phyloP scores from a whole-genome alignment of 2,888 invertebrate species.

The Endotricha flammealis region DNA sequence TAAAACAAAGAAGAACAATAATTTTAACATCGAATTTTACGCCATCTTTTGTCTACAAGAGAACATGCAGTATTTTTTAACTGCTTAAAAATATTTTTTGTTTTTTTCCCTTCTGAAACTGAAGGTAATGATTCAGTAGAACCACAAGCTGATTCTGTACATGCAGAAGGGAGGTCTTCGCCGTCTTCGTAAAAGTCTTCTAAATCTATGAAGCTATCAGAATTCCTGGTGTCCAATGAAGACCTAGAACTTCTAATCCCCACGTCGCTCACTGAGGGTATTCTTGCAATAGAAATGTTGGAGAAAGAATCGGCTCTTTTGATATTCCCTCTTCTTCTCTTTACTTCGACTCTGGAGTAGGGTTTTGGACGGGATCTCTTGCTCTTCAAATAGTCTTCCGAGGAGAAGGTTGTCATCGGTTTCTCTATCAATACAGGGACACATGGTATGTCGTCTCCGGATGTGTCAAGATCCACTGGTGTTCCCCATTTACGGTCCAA shows the following conservation, averaged over 20 bases:
- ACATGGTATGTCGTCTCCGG: constrained; percentile 29
- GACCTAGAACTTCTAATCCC: constrained; percentile 20
- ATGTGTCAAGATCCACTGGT: constrained; percentile 40
- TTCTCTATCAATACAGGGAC: constrained; percentile 38
- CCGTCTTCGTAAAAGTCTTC: constrained; percentile 1
- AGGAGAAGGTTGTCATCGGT: constrained; percentile 43
- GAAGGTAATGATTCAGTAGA: neutral
- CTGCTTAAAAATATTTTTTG: neutral
- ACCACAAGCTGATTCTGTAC: too few relatives aligned
- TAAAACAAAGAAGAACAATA: too few relatives aligned
- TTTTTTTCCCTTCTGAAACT: neutral
- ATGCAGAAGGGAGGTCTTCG: too few relatives aligned
- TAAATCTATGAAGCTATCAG: too few relatives aligned
- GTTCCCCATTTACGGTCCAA: constrained; percentile 52
- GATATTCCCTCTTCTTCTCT: constrained; percentile 18
- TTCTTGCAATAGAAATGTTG: constrained; percentile 37
- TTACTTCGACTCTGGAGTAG: constrained; percentile 28
- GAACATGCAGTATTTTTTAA: neutral
- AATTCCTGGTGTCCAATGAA: constrained; percentile 3
- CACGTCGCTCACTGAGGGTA: constrained; percentile 26
- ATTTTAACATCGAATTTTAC: neutral
- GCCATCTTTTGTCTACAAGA: neutral
- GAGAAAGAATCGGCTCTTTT: constrained; percentile 35
- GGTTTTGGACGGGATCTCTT: constrained; percentile 30
- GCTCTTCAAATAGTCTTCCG: constrained; percentile 41